phyloP scores from a whole-genome alignment of 2,888 invertebrate species.

The Tanytarsus gracilentus region DNA sequence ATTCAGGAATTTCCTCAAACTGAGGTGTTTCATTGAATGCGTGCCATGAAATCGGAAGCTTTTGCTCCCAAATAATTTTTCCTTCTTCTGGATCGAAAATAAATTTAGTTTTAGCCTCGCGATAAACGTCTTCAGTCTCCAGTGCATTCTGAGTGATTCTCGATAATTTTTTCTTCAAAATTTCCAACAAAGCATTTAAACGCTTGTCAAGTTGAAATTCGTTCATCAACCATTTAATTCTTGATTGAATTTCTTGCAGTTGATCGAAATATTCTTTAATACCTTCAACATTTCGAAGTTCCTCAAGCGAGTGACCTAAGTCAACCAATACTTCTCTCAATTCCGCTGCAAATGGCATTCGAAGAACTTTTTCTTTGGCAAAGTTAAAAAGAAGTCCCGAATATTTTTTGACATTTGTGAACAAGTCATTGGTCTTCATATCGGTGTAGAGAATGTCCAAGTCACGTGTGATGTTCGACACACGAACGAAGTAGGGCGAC shows the following conservation, averaged over 20 bases:
- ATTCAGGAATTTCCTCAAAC: constrained; percentile 72
- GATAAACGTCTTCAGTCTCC: constrained; percentile 70
- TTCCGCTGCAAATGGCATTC: constrained; percentile 60
- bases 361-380: constrained; percentile 56
- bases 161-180: constrained; percentile 60
- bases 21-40: constrained; percentile 80
- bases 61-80: constrained; percentile 69
- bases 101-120: constrained; percentile 78
- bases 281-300: constrained; percentile 50
- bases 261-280: constrained; percentile 50
- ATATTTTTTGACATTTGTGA: constrained; percentile 72
- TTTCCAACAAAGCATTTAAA: constrained; percentile 52
- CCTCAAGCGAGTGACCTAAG: constrained; percentile 52
- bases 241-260: constrained; percentile 52
- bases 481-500: constrained; percentile 71
- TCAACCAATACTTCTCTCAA: constrained; percentile 54
- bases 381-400: constrained; percentile 56
- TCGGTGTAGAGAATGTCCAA: constrained; percentile 71
- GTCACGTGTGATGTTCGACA: constrained; percentile 71
- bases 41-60: constrained; percentile 85
- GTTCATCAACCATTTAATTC: constrained; percentile 62
- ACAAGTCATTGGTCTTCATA: constrained; percentile 63
- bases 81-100: constrained; percentile 73
- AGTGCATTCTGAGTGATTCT: constrained; percentile 69
- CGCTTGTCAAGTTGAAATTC: constrained; percentile 66